These are phyloP conservation scores for Pollenia amentaria DNA, from an alignment of 2,888 invertebrate species.

Conservation along the genomic window DNA sequence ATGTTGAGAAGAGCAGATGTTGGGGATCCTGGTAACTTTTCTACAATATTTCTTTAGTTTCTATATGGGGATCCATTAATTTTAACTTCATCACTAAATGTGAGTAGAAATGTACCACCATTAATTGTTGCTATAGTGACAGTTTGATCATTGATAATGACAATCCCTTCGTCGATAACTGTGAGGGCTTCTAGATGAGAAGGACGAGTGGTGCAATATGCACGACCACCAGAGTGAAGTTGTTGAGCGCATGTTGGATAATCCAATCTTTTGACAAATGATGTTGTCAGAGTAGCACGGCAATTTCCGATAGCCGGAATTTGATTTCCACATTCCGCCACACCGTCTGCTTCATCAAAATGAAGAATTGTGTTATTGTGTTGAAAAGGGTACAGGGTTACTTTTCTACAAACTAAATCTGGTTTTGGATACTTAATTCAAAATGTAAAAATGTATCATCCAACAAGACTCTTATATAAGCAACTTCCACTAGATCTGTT, in stretches of 20 bases:
- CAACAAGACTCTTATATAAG: no score
- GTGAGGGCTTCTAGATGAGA: no score
- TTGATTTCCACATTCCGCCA: constrained; percentile 64
- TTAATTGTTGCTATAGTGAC: constrained; percentile 46
- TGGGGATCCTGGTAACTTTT: constrained; percentile 39
- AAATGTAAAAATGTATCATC: no score
- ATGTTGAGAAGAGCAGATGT: constrained; percentile 55
- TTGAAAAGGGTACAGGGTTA: constrained; percentile 61
- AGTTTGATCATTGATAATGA: no score
- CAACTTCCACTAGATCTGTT: no score
- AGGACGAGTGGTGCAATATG: no score
- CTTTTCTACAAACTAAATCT: constrained; percentile 69
- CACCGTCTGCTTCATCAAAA: constrained; percentile 52
- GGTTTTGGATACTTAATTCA: no score
- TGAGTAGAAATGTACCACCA: constrained; percentile 63
- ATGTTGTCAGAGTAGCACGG: constrained; percentile 54
- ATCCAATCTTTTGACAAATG: constrained; percentile 61
- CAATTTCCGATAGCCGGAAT: constrained; percentile 59
- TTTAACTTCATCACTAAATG: constrained; percentile 58
- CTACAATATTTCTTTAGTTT: constrained; percentile 59
- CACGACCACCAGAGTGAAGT: no score
- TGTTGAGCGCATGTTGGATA: constrained; percentile 67
- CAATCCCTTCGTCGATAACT: no score
- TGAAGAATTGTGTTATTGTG: constrained; percentile 64
- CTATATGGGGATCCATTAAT: constrained; percentile 60